A percentile compares a stretch with the other conserved stretches of the same genome.
Evolutionary conservation across 2,113 vertebrate genomes (phyloP).

Genomic region (Hirundichthys speculiger): DNA sequence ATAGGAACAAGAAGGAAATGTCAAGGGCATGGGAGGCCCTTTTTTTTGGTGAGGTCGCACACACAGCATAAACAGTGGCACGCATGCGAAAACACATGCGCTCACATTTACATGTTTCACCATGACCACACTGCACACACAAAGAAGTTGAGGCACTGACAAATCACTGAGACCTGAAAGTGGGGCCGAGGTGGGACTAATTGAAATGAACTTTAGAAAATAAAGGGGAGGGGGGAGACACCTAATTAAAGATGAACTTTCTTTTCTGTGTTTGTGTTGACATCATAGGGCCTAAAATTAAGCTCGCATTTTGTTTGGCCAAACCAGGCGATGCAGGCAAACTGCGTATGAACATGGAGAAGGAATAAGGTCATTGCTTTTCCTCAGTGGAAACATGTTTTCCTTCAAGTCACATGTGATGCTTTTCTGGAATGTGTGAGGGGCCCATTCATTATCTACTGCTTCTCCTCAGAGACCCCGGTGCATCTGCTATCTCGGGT

Average conservation of each 20-base stretch:
- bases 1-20: conserved; percentile 75
- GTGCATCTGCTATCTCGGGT: conserved; percentile 47
- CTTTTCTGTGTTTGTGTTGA: conserved; percentile 82
- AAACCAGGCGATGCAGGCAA: conserved; percentile 65
- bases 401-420: conserved; percentile 62
- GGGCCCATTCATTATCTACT: conserved; percentile 66
- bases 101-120: conserved; percentile 22
- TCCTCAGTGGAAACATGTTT: conserved; percentile 72
- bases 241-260: conserved; percentile 93
- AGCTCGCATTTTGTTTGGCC: conserved; percentile 73
- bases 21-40: conserved; percentile 77
- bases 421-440: conserved; percentile 58
- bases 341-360: conserved; percentile 35
- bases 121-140: conserved; percentile 59
- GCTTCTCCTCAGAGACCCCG: conserved; percentile 39
- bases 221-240: conserved; percentile 59
- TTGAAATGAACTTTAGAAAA: conserved; percentile 94
- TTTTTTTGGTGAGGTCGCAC: conserved; percentile 66
- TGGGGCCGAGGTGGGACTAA: conserved; percentile 86
- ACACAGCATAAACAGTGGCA: conserved; percentile 68
- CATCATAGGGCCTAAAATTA: conserved; percentile 85
- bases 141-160: conserved; percentile 74
- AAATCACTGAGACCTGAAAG: conserved; percentile 78
- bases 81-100: conserved; percentile 50
- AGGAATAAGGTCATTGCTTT: conserved; percentile 77